Base-by-base conservation (phyloP, 2,113 vertebrate genomes). In the Paramormyrops kingsleyae region DNA sequence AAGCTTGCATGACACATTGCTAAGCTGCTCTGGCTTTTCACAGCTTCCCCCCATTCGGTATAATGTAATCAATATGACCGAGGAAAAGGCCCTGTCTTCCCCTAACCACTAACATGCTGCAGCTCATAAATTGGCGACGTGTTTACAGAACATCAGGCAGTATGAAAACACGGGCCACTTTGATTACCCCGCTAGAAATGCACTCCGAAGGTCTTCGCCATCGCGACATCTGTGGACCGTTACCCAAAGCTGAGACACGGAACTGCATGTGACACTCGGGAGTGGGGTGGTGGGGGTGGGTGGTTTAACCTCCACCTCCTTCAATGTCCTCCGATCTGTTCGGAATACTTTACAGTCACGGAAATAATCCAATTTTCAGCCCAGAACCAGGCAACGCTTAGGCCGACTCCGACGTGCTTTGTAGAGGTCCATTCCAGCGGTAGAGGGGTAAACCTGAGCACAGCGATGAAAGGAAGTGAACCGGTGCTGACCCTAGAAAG, bases 111-210 rank as follows among this genome's bases (percentile, higher is more conserved):
- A 42, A 88, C 53, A 66, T 88, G 87, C 35, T 47, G 52, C 35
- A 62, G 53, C 53, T 62, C 87, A 88, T 87, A 87, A 87, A 52
- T 19, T 5, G 27, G 85, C 53, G 35, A 39, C 6, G 39, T 88
- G 87, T 62, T 88, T 88, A 62, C 87, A 62, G 56, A 88, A 66
- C 35, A 66, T 59, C 87, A 44, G 87, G 39, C 35, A 56, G 39
- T 15, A 31, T 27, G 27, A 87, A 87, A 49, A 87, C 84, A 87
- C 10, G 49, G 84, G 24, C 84, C 27, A 24, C 49, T 52, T 53
- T 52, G 84, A 52, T 87, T 87, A 49, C 84, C 84, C 84, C 44
- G 13, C 27, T 53, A 15, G 50, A 87, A 87, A 52, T 87, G 50
- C 27, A 50, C 49, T 53, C 85, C 50, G 27, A 87, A 87, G 50